Evolutionary conservation across 2,797 vertebrate species (phyloP).

Genomic region (Takifugu rubripes): DNA sequence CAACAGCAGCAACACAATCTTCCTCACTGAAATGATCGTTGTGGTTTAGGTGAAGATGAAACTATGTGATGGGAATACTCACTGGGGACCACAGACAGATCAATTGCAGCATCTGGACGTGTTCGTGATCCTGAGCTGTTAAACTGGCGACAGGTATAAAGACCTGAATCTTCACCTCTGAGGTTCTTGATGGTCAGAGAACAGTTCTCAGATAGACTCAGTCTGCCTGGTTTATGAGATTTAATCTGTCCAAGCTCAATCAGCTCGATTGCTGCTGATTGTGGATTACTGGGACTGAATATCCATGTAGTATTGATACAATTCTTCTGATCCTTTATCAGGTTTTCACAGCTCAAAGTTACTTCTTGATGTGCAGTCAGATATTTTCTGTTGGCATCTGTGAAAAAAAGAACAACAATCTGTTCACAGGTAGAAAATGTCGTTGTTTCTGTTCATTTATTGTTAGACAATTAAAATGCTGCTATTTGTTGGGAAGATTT

Average conservation of each 20-base stretch:
- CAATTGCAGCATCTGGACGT: fast-evolving
- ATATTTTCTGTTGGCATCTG: too few relatives aligned
- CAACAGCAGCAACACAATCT: neutral
- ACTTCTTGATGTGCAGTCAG: too few relatives aligned
- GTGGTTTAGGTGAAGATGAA: neutral
- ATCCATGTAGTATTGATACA: neutral
- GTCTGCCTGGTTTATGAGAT: neutral
- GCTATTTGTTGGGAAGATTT: too few relatives aligned
- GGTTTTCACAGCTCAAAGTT: too few relatives aligned
- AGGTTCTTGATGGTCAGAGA: constrained; percentile 9
- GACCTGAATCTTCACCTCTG: neutral
- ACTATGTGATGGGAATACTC: constrained; percentile 5
- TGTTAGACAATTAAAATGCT: too few relatives aligned
- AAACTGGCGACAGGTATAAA: neutral
- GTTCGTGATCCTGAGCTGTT: fast-evolving
- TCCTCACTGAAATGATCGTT: neutral
- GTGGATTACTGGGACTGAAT: neutral
- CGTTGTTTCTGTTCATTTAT: too few relatives aligned
- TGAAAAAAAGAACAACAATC: too few relatives aligned
- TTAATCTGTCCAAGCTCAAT: neutral
- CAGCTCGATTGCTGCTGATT: neutral
- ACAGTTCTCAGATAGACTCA: neutral
- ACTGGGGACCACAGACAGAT: constrained; percentile 6
- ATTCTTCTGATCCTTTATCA: too few relatives aligned
- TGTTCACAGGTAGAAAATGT: too few relatives aligned